Evolutionary conservation across 1,140 invertebrate genomes (phyloP).

Genomic region (Stenopsyche tienmushanensis): DNA sequence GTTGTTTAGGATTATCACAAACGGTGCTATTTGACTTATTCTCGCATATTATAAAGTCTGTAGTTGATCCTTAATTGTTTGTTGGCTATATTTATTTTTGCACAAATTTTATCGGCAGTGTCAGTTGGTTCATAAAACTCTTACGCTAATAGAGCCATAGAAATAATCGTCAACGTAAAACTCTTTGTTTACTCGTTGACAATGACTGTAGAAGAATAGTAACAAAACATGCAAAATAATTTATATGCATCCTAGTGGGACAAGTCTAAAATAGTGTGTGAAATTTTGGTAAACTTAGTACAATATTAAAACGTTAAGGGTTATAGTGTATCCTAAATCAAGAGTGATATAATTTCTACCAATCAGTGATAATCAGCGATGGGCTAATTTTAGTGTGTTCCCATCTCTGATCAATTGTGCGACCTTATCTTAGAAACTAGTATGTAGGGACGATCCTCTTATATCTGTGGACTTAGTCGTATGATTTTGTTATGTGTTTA

Average conservation of each 20-base stretch:
- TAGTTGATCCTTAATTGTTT: too few species aligned
- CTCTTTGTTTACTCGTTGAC: conserved; percentile 24
- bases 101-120: too few species aligned
- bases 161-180: conserved; percentile 25
- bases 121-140: conserved; percentile 26
- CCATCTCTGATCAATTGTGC: conserved; percentile 12
- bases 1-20: too few species aligned
- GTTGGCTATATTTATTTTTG: too few species aligned
- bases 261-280: conserved; percentile 12
- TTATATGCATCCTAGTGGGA: conserved; percentile 16
- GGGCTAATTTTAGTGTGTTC: conserved; percentile 24
- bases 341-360: conserved; percentile 23
- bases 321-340: conserved; percentile 1
- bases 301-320: neutral
- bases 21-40: too few species aligned
- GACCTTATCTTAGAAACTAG: conserved; percentile 21
- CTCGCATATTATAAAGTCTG: too few species aligned
- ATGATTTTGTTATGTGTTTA: too few species aligned
- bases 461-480: too few species aligned
- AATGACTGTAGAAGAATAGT: conserved; percentile 32
- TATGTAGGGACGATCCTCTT: neutral
- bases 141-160: conserved; percentile 35
- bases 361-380: conserved; percentile 17
- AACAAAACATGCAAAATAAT: conserved; percentile 15
- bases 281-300: conserved; percentile 2